These are phyloP conservation scores for Hyla sarda DNA, from an alignment of 2,113 vertebrate species.

Conservation along the genomic window DNA sequence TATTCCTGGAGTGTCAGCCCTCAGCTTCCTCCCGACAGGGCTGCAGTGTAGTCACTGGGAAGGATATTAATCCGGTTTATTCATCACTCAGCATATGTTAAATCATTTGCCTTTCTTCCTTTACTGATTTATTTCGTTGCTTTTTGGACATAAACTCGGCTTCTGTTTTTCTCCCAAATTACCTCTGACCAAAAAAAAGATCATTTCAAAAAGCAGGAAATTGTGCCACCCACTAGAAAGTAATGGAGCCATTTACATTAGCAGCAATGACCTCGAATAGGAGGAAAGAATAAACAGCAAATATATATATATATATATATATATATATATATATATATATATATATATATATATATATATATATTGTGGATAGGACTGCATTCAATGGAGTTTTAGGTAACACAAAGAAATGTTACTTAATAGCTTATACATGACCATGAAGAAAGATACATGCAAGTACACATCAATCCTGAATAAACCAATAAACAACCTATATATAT, in stretches of 20 bases:
- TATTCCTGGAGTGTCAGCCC: background rate
- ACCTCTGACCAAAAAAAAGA: conserved; percentile 16
- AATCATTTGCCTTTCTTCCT: conserved; percentile 66
- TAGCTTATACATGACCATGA: too few relatives aligned
- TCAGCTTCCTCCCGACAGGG: conserved; percentile 42
- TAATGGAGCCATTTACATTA: background rate
- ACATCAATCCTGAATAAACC: too few relatives aligned
- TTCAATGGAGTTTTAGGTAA: too few relatives aligned
- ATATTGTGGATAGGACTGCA: background rate
- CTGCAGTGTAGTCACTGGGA: conserved; percentile 63
- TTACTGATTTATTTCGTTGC: conserved; percentile 67
- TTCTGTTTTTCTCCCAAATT: conserved; percentile 42
- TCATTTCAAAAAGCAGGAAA: conserved; percentile 15
- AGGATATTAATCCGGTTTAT: conserved; percentile 65
- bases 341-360: too few relatives aligned
- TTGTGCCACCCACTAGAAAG: conserved; percentile 24
- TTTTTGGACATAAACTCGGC: conserved; percentile 39
- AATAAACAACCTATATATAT: too few relatives aligned
- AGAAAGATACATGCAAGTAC: too few relatives aligned
- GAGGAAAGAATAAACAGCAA: background rate
- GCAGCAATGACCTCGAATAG: background rate
- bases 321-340: too few relatives aligned
- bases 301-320: too few relatives aligned
- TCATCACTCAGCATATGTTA: conserved; percentile 67
- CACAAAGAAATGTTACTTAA: too few relatives aligned